phyloP scores from a whole-genome alignment of 2,113 vertebrate genomes.

The Chrysemys picta region DNA sequence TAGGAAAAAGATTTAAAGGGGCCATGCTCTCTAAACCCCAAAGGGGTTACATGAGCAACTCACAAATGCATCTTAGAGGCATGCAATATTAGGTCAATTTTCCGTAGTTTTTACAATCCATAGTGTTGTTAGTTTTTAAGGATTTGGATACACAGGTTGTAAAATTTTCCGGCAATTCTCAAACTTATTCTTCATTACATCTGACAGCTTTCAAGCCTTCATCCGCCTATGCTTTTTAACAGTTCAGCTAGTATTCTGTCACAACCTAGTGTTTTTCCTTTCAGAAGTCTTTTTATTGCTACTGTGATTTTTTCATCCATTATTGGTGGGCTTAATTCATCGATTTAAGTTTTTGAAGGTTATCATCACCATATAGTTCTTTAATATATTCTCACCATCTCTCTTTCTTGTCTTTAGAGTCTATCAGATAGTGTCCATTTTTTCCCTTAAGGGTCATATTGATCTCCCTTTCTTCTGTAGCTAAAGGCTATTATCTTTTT shows the following conservation, averaged over 20 bases:
- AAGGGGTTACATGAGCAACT: not conserved
- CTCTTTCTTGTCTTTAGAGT: not conserved
- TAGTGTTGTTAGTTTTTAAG: not conserved
- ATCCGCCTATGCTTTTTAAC: not conserved
- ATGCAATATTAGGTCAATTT: not conserved
- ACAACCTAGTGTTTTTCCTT: not conserved
- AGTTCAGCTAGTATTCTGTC: not conserved
- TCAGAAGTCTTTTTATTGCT: not conserved
- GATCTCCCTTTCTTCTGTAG: not conserved
- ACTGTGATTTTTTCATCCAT: not conserved
- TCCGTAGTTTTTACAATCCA: not conserved
- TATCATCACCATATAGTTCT: not conserved
- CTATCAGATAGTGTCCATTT: not conserved
- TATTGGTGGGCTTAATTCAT: not conserved
- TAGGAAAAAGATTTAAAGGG: too few species aligned
- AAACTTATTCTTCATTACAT: not conserved
- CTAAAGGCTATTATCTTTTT: not conserved
- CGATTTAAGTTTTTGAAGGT: not conserved
- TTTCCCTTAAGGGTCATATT: not conserved
- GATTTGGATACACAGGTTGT: not conserved
- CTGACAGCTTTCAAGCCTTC: not conserved
- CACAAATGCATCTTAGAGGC: not conserved
- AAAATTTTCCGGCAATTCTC: not conserved
- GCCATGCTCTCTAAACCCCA: too few species aligned
- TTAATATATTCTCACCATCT: not conserved